Evolutionary conservation across 2,797 vertebrate genomes (phyloP).

Genomic region (Merluccius polli): DNA sequence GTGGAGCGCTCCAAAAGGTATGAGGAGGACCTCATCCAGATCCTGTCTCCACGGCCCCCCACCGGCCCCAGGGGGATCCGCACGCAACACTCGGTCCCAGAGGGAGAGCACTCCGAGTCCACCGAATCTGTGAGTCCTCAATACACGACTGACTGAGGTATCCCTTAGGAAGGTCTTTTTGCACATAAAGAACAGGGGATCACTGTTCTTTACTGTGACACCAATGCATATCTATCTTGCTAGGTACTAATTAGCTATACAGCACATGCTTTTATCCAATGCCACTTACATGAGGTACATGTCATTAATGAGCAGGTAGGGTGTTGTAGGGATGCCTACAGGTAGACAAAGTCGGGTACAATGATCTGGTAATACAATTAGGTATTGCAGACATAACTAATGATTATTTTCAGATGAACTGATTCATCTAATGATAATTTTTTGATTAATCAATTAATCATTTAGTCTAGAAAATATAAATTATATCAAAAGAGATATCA

Average conservation of each 20-base stretch:
- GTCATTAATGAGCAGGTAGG: background rate
- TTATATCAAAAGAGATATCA: too few relatives aligned
- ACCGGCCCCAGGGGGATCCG: constrained; percentile 54
- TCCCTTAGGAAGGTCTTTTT: background rate
- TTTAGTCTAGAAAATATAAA: too few relatives aligned
- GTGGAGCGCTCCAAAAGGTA: constrained; percentile 68
- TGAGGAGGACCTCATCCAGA: constrained; percentile 61
- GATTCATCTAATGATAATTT: too few relatives aligned
- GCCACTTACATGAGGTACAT: background rate
- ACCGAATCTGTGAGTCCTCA: constrained; percentile 75
- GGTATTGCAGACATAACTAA: background rate
- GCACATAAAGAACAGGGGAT: background rate
- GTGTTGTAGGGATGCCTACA: background rate
- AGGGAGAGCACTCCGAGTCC: constrained; percentile 67
- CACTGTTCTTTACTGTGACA: too few relatives aligned
- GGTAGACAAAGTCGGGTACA: background rate
- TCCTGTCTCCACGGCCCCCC: constrained; percentile 78
- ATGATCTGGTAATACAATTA: background rate
- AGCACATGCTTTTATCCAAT: background rate
- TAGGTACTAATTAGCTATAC: background rate
- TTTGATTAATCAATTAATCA: too few relatives aligned
- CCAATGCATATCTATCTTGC: background rate
- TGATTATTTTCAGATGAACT: too few relatives aligned
- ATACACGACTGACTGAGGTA: too few relatives aligned
- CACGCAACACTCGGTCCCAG: constrained; percentile 53